Conservation (phyloP, 2,888 invertebrate genomes). For the Tethea ocularis region DNA sequence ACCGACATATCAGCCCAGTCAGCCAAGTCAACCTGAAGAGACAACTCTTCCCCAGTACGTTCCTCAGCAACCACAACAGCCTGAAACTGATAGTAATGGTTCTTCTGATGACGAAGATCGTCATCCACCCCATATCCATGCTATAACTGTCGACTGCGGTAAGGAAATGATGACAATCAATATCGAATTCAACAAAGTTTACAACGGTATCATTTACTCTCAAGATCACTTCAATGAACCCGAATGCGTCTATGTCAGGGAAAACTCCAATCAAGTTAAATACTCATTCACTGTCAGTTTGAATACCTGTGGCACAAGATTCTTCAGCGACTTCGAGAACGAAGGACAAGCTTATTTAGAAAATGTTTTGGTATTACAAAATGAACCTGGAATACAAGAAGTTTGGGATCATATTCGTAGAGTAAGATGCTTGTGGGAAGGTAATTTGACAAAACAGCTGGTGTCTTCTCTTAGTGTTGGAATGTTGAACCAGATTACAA, state of each 20-base stretch:
- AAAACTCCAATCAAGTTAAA: constrained; percentile 87
- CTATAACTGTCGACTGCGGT: constrained; percentile 89
- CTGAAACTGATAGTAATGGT: constrained; percentile 20
- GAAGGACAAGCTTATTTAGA: constrained; percentile 91
- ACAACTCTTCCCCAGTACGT: constrained; percentile 28
- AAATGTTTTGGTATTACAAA: constrained; percentile 90
- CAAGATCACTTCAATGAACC: constrained; percentile 88
- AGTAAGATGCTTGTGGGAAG: constrained; percentile 92
- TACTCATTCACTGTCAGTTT: constrained; percentile 89
- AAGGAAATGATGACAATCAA: constrained; percentile 93
- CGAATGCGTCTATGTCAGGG: constrained; percentile 89
- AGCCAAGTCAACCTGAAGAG: constrained; percentile 38
- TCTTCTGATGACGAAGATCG: constrained; percentile 81
- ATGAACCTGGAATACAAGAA: constrained; percentile 89
- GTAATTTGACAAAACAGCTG: constrained; percentile 89
- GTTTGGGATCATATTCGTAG: constrained; percentile 92
- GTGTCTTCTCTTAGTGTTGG: constrained; percentile 90
- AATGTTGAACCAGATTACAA: constrained; percentile 90
- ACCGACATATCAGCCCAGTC: constrained; percentile 33
- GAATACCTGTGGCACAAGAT: constrained; percentile 91
- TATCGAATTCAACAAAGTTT: constrained; percentile 89
- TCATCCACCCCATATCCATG: constrained; percentile 90
- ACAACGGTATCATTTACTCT: constrained; percentile 91
- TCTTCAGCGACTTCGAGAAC: constrained; percentile 90
- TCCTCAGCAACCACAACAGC: constrained; percentile 13